Evolutionary conservation across 1,140 invertebrate genomes (phyloP), one percentile per base, ranked within the genome.

Genomic region (Drosophila aff.): DNA sequence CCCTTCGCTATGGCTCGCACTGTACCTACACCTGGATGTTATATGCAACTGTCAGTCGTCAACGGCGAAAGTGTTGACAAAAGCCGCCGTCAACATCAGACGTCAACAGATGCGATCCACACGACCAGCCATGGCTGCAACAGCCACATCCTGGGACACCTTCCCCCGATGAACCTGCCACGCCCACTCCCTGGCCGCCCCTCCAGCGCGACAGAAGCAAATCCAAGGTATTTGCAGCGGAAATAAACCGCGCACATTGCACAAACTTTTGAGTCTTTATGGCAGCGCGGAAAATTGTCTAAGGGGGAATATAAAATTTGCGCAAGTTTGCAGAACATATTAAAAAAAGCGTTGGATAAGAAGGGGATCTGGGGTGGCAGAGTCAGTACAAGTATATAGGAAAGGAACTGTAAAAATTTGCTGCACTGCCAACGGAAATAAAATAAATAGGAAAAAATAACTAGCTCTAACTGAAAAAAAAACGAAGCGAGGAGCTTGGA

Each of bases 221-320:
- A 90, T 90, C 84, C 84, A 84, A 89, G 84, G 84, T 89, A 89
- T 89, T 74, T 89, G 84, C 85, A 84, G 76, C 78, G 84, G 84
- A 89, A 89, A 89, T 89, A 89, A 90, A 89, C 78, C 87, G 84
- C 68, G 81, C 85, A 79, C 66, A 81, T 82, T 86, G 84, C 85
- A 81, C 55, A 68, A 78, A 78, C 75, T 78, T 78, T 83, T 74
- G 83, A 87, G 80, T 87, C 81, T 89, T 89, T 89, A 89, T 87
- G 84, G 84, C 84, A 84, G 77, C 77, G 84, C 81, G 77, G 84
- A 87, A 87, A 87, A 90, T 89, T 89, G 85, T 81, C 78, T 74
- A 53, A 66, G 62, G 46, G 65, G 46, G 49, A 67, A 74, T 74
- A 74, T 74, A 81, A 81, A 79, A 81, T 78, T 79, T 79, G 66